Base-by-base conservation (phyloP, 2,113 vertebrate genomes). In the Labeo rohita region DNA sequence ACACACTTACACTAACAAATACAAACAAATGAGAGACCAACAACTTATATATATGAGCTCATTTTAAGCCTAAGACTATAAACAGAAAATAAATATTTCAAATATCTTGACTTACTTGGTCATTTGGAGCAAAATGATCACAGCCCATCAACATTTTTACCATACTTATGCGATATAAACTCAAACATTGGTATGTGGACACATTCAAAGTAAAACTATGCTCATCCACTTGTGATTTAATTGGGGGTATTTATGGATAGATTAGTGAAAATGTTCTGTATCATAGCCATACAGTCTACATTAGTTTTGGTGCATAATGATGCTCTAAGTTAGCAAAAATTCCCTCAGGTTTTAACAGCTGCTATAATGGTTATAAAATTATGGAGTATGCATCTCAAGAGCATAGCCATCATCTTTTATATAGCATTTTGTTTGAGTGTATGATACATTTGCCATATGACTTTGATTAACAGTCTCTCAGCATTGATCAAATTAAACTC, bases 1-100 rank as follows among this genome's bases (percentile, higher is more conserved):
- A 84, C 28, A 87, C 78, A 85, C 15, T 13, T 78, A 70, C 68
- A 85, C 12, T 75, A 45, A 82, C 59, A 87, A 23, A 66, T 21
- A 28, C 39, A 52, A 68, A 81, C 76, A 85, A 79, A 83, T 8
- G 49, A 88, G 77, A 83, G 3, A 86, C 23, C 43, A 82, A 7
- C 23, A 45, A 43, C 23, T 68, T 74, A 73, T 21, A 80, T 21
- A 80, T 63, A 80, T 47, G 63, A 23, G 56, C n/a, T 63, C 36
- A 85, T 34, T 77, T 59, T 63, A 13, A 45, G 10, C 28, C 50
- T 49, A 83, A 54, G 47, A 21, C 11, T 63, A 47, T 47, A 3
- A 6, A 36, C 6, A 3, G 8, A 28, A 47, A 34, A 77, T 77
- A 21, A 36, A 54, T 77, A 54, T 77, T 54, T 73, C 9, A 36